Conservation (phyloP, 2,113 vertebrate genomes). For the Kryptolebias marmoratus region DNA sequence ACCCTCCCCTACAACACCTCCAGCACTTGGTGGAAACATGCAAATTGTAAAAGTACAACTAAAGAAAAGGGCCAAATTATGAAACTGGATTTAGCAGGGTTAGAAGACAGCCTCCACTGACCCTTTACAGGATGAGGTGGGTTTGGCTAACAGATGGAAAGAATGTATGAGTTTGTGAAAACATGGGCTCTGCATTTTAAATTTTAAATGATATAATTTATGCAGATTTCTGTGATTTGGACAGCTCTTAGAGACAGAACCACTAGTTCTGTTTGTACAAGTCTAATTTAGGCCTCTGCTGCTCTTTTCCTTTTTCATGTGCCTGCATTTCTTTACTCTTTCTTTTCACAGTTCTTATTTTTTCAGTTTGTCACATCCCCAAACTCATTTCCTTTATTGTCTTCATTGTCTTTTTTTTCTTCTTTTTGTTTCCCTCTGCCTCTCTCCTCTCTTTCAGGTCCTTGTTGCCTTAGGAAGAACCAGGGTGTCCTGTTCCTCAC, state of each 20-base stretch:
- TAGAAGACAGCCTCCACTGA: background rate
- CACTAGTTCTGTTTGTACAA: background rate
- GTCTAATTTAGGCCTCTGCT: constrained; percentile 13
- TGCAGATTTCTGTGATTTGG: constrained; percentile 21
- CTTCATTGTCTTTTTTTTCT: background rate
- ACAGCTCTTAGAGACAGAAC: constrained; percentile 1
- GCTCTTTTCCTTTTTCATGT: constrained; percentile 1
- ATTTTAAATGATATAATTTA: constrained; percentile 11
- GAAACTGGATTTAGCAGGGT: too few relatives aligned
- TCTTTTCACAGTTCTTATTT: background rate
- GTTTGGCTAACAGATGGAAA: background rate
- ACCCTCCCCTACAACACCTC: too few relatives aligned
- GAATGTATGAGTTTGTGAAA: background rate
- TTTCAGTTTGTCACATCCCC: constrained; percentile 1
- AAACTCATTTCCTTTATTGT: background rate
- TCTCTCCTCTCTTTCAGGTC: constrained; percentile 9
- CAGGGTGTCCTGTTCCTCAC: constrained; percentile 56
- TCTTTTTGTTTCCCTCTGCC: background rate
- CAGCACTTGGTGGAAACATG: too few relatives aligned
- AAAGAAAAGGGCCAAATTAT: too few relatives aligned
- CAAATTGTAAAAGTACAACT: background rate
- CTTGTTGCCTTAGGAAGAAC: constrained; percentile 44
- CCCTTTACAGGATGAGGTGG: background rate
- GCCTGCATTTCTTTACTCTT: background rate
- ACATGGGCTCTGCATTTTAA: background rate